Conservation (phyloP, 2,113 vertebrate species). For the Gadus chalcogrammus region DNA sequence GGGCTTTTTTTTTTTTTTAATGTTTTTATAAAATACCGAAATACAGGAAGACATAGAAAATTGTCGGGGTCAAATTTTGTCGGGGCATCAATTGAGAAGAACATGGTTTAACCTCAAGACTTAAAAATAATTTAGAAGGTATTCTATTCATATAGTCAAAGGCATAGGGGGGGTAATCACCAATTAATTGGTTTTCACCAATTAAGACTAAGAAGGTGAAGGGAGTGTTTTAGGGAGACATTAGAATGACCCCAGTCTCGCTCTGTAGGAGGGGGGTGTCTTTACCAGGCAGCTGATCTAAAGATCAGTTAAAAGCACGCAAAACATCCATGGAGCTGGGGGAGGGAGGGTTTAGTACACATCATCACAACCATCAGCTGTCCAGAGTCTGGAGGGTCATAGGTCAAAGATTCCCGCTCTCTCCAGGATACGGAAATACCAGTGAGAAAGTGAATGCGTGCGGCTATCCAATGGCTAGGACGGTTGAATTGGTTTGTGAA, state of each 20-base stretch:
- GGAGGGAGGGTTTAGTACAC: constrained; percentile 41
- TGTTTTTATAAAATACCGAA: not conserved
- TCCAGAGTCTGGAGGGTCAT: not conserved
- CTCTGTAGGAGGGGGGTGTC: constrained; percentile 78
- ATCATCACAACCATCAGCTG: constrained; percentile 10
- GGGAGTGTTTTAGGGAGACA: constrained; percentile 3
- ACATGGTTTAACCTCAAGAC: constrained; percentile 9
- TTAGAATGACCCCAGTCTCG: constrained; percentile 54
- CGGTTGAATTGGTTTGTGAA: constrained; percentile 14
- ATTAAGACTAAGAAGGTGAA: not conserved
- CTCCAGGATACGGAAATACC: constrained; percentile 6
- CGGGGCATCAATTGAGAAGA: not conserved
- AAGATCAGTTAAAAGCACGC: constrained; percentile 73
- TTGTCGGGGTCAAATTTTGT: not conserved
- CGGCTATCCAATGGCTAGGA: not conserved
- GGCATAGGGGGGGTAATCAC: too few species aligned
- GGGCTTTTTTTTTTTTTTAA: not conserved
- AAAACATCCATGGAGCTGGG: constrained; percentile 46
- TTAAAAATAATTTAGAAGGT: not conserved
- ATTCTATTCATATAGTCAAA: not conserved
- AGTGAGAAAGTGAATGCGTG: not conserved
- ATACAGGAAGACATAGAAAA: not conserved
- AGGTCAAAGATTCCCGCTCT: constrained; percentile 14
- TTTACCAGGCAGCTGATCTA: constrained; percentile 77
- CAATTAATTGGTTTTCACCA: too few species aligned